Evolutionary conservation across 2,888 invertebrate genomes (phyloP).

Genomic region (Hypomecis atomaria): DNA sequence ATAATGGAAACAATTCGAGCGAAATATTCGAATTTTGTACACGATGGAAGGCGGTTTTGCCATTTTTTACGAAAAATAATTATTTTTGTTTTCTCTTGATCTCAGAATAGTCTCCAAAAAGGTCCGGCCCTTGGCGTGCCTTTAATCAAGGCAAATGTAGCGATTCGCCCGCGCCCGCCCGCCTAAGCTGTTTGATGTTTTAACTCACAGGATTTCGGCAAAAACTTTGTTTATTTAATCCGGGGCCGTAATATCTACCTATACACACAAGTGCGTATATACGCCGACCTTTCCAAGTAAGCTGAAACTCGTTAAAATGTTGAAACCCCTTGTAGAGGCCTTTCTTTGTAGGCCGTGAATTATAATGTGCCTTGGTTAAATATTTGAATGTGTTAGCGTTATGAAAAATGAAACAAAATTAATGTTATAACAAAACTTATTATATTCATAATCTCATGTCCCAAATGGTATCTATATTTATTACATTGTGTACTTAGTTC

Average conservation of each 20-base stretch:
- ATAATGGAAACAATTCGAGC: no score
- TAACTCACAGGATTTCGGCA: constrained; percentile 63
- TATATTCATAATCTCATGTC: no score
- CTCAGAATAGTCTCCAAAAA: constrained; percentile 49
- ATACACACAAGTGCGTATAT: constrained; percentile 18
- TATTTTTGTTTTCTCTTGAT: constrained; percentile 42
- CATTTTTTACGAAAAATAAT: no score
- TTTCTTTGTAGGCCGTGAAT: constrained; percentile 1
- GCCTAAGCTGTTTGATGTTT: constrained; percentile 75
- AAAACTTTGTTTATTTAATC: constrained; percentile 76
- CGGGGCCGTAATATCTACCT: constrained; percentile 40
- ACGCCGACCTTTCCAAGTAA: constrained; percentile 19
- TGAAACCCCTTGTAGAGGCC: constrained; percentile 12
- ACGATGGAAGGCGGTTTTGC: no score
- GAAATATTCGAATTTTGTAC: no score
- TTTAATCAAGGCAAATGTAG: constrained; percentile 74
- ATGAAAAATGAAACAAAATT: no score
- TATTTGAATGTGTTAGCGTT: no score
- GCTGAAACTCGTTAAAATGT: constrained; percentile 21
- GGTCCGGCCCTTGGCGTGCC: constrained; percentile 61
- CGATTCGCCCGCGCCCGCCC: constrained; percentile 52
- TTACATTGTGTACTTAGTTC: no score
- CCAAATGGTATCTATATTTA: no score
- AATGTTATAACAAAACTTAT: no score
- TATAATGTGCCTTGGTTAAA: no score